A percentile compares a stretch with the other conserved stretches of the same genome.
These are phyloP conservation scores for Ophiothrix spiculata DNA, from an alignment of 35 echinoderm and acorn worm genomes.

Conservation along the genomic window DNA sequence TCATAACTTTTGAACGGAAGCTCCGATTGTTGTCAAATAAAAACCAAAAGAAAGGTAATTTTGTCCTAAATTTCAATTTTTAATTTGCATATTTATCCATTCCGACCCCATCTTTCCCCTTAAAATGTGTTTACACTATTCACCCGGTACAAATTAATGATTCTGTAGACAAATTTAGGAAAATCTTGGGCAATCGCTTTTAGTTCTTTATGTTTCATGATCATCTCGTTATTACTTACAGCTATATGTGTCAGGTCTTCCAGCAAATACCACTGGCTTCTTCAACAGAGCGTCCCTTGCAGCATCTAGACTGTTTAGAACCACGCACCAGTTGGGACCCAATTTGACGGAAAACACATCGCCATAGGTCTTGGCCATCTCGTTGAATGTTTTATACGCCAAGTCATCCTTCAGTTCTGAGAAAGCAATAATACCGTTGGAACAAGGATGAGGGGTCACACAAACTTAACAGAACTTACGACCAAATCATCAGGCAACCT, in stretches of 20 bases:
- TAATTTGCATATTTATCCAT: no score
- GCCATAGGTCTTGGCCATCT: conserved; percentile 60
- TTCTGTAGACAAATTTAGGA: no score
- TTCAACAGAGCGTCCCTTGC: conserved; percentile 72
- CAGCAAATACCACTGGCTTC: conserved; percentile 47
- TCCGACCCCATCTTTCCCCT: no score
- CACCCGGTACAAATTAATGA: no score
- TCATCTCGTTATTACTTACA: no score
- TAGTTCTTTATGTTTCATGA: no score
- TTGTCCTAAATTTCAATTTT: no score
- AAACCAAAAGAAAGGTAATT: no score
- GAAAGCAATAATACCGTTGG: neutral
- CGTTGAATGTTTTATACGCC: conserved; percentile 19
- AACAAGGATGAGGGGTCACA: neutral
- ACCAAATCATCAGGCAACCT: neutral
- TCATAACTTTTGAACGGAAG: no score
- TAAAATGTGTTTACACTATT: no score
- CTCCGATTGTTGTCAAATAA: no score
- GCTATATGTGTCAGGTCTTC: conserved; percentile 49
- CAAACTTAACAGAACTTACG: neutral
- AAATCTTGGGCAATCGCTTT: no score
- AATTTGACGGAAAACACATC: conserved; percentile 65
- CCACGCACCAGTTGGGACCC: conserved; percentile 59
- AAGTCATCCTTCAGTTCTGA: neutral
- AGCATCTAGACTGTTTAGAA: conserved; percentile 50